Evolutionary conservation across 2,888 invertebrate genomes (phyloP), one percentile per base, ranked within the genome.

Genomic region (Leuctra nigra): DNA sequence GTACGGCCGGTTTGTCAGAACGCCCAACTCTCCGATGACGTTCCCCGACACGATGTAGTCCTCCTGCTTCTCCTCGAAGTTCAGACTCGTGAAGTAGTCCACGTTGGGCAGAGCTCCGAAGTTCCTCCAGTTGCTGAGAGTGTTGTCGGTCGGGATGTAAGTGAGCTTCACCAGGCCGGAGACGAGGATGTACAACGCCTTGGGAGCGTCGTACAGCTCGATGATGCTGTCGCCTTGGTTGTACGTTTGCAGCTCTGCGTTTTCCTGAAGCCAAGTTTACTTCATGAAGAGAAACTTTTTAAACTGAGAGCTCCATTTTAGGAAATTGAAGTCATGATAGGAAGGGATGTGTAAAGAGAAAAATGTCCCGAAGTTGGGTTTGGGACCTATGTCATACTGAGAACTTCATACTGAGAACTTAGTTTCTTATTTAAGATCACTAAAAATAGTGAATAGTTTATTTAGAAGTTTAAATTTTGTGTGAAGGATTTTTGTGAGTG

Each of bases 31-130:
- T 0, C 83, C 83, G 18, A 83, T 71, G 7, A 81, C 77, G 55
- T 78, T 80, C 1, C 82, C 83, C 1, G 80, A 77, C 1, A 79
- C 79, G 13, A 82, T 74, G 61, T 77, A 80, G 61, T 82, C 81
- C 47, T 73, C 73, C 25, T 73, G 70, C 0, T 73, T 73, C 2
- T 75, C 73, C 0, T 68, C 67, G 60, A 77, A 78, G 62, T 75
- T 73, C 6, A 77, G 62, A 39, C 77, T 75, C 0, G 75, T 72
- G 7, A 77, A 66, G 62, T 77, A 77, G 63, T 80, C 80, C 46
- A 77, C 75, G 63, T 79, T 77, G 0, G 80, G 80, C 35, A 80
- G 73, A 0, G 72, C 72, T 38, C 79, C 79, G 9, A 73, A 63
- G 16, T 73, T 69, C 54, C 71, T 73, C 9, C 78, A 61, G 25